phyloP scores from a whole-genome alignment of 2,888 invertebrate genomes.

The Drosophila tanythrix region DNA sequence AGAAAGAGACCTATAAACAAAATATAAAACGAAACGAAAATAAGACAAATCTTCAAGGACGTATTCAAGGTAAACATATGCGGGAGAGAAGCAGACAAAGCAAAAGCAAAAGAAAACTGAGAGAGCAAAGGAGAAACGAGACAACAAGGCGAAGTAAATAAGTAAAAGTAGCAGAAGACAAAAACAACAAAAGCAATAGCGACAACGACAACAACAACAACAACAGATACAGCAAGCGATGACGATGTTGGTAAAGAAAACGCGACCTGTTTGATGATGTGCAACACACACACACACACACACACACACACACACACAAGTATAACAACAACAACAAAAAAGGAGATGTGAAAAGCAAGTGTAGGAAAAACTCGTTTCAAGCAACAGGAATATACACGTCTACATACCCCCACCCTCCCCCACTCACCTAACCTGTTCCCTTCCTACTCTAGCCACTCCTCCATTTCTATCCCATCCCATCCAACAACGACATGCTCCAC shows the following conservation, averaged over 20 bases:
- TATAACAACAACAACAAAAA: conserved; percentile 47
- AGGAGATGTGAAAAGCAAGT: conserved; percentile 79
- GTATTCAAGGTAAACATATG: conserved; percentile 81
- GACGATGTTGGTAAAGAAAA: conserved; percentile 67
- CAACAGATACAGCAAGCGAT: conserved; percentile 20
- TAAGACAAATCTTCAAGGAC: conserved; percentile 80
- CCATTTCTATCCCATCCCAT: not conserved
- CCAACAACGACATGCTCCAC: conserved; percentile 6
- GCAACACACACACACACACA: conserved; percentile 13
- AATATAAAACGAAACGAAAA: conserved; percentile 55
- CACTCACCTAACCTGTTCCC: not conserved
- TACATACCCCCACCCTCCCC: conserved; percentile 9
- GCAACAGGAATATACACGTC: conserved; percentile 39
- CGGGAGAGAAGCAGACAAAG: conserved; percentile 47
- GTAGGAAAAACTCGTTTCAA: conserved; percentile 74
- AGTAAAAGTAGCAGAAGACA: conserved; percentile 69
- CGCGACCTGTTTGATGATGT: conserved; percentile 75
- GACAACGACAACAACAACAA: conserved; percentile 34
- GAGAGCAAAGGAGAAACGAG: conserved; percentile 16
- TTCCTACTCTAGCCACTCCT: not conserved
- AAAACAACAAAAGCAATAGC: conserved; percentile 34
- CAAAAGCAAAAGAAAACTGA: conserved; percentile 8
- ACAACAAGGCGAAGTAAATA: conserved; percentile 59
- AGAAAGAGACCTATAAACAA: conserved; percentile 55
- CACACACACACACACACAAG: conserved; percentile 25